phyloP scores from a whole-genome alignment of 2,888 invertebrate genomes.

The Chymomyza fuscimana region DNA sequence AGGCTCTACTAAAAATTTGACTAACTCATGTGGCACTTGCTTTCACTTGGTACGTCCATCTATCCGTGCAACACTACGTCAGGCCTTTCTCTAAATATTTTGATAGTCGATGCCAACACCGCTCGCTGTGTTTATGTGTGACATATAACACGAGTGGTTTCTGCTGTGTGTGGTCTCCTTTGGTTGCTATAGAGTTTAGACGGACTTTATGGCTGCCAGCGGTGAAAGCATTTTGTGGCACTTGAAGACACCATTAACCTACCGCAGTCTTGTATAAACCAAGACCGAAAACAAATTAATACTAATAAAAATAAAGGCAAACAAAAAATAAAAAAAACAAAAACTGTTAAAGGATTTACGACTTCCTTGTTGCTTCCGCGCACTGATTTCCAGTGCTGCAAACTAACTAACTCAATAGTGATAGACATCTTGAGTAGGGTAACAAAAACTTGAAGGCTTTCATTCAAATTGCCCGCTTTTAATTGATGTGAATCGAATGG shows the following conservation, averaged over 20 bases:
- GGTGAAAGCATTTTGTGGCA: slow-evolving; percentile 64
- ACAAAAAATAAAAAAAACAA: slow-evolving; percentile 45
- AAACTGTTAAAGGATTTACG: slow-evolving; percentile 69
- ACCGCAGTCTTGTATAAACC: slow-evolving; percentile 65
- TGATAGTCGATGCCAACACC: slow-evolving; percentile 47
- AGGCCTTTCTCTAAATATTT: slow-evolving; percentile 57
- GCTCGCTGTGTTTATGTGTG: slow-evolving; percentile 55
- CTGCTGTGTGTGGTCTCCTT: slow-evolving; percentile 58
- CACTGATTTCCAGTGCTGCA: slow-evolving; percentile 29
- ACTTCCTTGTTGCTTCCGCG: slow-evolving; percentile 65
- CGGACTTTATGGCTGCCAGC: neutral
- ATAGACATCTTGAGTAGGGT: slow-evolving; percentile 76
- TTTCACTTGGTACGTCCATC: slow-evolving; percentile 3
- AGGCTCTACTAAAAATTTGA: slow-evolving; percentile 50
- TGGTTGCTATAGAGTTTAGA: neutral
- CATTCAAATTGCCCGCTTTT: slow-evolving; percentile 63
- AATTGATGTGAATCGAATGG: slow-evolving; percentile 53
- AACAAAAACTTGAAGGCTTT: slow-evolving; percentile 63
- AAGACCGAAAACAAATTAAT: slow-evolving; percentile 58
- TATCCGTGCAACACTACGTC: neutral
- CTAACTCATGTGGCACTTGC: slow-evolving; percentile 34
- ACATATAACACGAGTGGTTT: slow-evolving; percentile 60
- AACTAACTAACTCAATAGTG: slow-evolving; percentile 24
- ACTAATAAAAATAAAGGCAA: slow-evolving; percentile 57
- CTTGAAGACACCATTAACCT: slow-evolving; percentile 68